Percentiles rank a stretch among this genome's conserved stretches.
Evolutionary conservation across 2,888 invertebrate species (phyloP).

Genomic region (Anagyrus pseudococci): DNA sequence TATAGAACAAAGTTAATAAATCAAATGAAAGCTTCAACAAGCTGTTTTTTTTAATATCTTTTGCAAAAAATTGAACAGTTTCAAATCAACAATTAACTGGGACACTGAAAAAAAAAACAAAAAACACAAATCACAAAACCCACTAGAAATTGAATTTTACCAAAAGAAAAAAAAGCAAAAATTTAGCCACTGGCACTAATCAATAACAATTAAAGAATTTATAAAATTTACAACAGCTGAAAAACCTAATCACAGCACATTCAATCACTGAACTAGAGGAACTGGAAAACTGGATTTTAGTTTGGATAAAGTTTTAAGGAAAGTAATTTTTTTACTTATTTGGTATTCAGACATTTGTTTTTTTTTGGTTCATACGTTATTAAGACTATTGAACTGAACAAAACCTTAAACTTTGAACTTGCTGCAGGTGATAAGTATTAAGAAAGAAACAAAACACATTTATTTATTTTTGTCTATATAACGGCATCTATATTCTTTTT

Average conservation of each 20-base stretch:
- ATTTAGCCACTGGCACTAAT: conserved; percentile 21
- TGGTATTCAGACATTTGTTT: too few species aligned
- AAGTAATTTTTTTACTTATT: conserved; percentile 3
- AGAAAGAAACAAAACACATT: conserved; percentile 49
- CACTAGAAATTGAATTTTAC: conserved; percentile 28
- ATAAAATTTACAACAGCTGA: conserved; percentile 14
- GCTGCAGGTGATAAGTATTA: conserved; percentile 28
- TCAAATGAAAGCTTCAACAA: conserved; percentile 1
- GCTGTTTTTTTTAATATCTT: too few species aligned
- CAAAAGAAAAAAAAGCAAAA: conserved; percentile 15
- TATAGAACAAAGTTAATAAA: conserved; percentile 22
- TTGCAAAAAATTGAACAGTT: conserved; percentile 5
- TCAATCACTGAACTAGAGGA: conserved; percentile 29
- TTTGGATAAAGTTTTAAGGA: conserved; percentile 17
- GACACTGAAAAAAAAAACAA: conserved; percentile 27
- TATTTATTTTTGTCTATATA: conserved; percentile 53
- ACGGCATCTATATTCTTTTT: conserved; percentile 56
- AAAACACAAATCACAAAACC: conserved; percentile 36
- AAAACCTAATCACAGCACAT: conserved; percentile 36
- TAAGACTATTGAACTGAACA: conserved; percentile 8
- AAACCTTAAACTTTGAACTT: conserved; percentile 15
- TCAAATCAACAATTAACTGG: conserved; percentile 11
- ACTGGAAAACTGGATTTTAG: conserved; percentile 24
- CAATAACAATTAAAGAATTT: conserved; percentile 18
- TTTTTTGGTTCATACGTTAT: too few species aligned